Evolutionary conservation across 2,113 vertebrate species (phyloP).

Genomic region (Saccopteryx bilineata): DNA sequence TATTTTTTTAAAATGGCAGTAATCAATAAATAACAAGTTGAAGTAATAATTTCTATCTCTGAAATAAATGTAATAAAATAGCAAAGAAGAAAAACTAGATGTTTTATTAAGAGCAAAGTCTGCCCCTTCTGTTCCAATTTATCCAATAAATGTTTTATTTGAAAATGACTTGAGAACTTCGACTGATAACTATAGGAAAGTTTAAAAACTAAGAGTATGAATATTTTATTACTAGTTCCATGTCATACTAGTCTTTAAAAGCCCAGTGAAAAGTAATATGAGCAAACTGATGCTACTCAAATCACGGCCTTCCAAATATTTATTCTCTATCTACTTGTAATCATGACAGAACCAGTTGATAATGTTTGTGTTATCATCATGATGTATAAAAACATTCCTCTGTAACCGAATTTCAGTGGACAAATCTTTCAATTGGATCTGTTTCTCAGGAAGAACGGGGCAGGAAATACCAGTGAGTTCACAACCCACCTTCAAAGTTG

Average conservation of each 20-base stretch:
- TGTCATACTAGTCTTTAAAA: background rate
- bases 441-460: background rate
- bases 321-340: background rate
- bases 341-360: background rate
- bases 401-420: background rate
- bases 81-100: background rate
- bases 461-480: background rate
- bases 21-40: background rate
- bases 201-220: background rate
- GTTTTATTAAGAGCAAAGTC: conserved; percentile 6
- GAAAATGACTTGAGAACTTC: background rate
- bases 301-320: background rate
- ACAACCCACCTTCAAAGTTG: background rate
- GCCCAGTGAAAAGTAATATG: background rate
- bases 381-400: background rate
- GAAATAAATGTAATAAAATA: conserved; percentile 44
- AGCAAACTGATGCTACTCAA: background rate
- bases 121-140: conserved; percentile 1
- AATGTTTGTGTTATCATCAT: background rate
- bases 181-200: background rate
- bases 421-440: background rate
- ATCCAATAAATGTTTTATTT: background rate
- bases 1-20: background rate
- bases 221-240: background rate
- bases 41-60: background rate